Evolutionary conservation across 1,140 invertebrate species (phyloP).

Genomic region (Ganaspis sp.): DNA sequence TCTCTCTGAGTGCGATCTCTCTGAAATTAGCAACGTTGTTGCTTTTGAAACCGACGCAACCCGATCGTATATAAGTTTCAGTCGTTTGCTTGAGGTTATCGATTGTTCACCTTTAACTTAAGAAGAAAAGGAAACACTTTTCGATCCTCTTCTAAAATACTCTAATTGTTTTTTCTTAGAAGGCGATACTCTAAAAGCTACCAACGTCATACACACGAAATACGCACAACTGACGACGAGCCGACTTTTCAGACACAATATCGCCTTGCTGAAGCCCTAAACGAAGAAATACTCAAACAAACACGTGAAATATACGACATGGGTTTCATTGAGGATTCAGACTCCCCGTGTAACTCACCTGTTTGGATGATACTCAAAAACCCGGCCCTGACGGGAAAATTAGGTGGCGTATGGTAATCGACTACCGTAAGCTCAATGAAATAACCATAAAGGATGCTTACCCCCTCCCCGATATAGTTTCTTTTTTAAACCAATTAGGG

Average conservation of each 20-base stretch:
- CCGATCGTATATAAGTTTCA: not conserved
- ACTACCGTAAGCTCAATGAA: constrained; percentile 67
- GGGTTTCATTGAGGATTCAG: constrained; percentile 55
- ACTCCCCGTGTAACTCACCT: constrained; percentile 41
- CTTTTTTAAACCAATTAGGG: constrained; percentile 64
- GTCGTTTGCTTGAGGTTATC: not conserved
- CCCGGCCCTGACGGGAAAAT: constrained; percentile 30
- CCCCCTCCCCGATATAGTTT: constrained; percentile 76
- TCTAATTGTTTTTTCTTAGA: no score
- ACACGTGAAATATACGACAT: constrained; percentile 45
- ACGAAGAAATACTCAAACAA: no score
- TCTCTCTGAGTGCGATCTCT: not conserved
- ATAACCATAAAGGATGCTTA: constrained; percentile 72
- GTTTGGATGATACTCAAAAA: constrained; percentile 53
- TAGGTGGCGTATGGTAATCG: constrained; percentile 40
- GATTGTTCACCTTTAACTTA: not conserved
- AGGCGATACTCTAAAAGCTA: no score
- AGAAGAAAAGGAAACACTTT: not conserved
- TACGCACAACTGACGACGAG: no score
- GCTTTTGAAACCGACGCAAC: not conserved
- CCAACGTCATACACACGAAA: no score
- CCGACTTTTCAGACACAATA: no score
- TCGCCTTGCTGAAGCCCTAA: no score
- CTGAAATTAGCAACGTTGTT: not conserved
- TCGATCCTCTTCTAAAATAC: not conserved